Percentiles rank a stretch among this genome's conserved stretches.
Conservation (phyloP, 2,113 vertebrate species). For the Dipodomys ordii region DNA sequence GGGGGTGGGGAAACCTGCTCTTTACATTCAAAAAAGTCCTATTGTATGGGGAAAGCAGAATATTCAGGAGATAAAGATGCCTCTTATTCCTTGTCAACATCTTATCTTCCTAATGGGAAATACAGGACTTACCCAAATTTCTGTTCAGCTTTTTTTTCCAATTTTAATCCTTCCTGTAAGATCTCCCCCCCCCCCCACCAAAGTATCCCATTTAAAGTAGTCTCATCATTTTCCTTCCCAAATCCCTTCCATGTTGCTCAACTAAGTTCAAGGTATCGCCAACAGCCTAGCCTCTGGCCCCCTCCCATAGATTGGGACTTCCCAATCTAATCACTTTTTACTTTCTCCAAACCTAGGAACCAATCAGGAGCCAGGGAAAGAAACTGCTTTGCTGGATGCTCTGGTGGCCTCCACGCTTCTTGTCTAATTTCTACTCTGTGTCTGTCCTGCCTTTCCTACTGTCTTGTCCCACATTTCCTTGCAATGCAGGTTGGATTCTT, state of each 20-base stretch:
- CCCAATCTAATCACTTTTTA: background rate
- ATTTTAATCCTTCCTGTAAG: background rate
- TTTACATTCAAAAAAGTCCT: background rate
- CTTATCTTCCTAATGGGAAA: constrained; percentile 7
- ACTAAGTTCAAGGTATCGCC: background rate
- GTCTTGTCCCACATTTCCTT: no score
- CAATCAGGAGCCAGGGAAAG: background rate
- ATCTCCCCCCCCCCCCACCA: background rate
- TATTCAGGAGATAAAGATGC: background rate
- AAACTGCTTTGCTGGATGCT: no score
- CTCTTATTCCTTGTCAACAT: background rate
- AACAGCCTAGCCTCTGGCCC: background rate
- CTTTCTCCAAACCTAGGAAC: background rate
- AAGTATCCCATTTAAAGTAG: background rate
- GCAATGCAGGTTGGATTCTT: no score
- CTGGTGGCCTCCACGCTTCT: background rate
- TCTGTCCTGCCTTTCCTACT: background rate
- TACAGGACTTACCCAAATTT: background rate
- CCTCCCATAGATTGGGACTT: background rate
- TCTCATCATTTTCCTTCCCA: background rate
- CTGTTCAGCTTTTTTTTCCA: constrained; percentile 19
- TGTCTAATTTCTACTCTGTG: background rate
- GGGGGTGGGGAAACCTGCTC: background rate
- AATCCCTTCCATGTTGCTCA: background rate
- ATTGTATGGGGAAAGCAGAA: background rate